These are phyloP conservation scores for Anagrus nilaparvatae DNA, from an alignment of 1,140 invertebrate genomes.

Conservation along the genomic window DNA sequence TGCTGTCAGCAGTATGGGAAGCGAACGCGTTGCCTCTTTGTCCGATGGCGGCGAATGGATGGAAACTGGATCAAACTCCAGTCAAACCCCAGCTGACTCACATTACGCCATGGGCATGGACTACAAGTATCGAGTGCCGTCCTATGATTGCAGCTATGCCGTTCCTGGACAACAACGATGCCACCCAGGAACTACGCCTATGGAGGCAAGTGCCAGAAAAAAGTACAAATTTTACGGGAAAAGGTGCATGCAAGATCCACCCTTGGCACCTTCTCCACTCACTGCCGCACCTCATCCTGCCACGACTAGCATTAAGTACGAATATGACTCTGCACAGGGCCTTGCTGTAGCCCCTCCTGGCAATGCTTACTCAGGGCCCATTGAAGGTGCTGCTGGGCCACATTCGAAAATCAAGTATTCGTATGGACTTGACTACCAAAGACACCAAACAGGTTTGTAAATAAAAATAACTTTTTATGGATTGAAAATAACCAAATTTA, in stretches of 20 bases:
- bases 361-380: slow-evolving; percentile 39
- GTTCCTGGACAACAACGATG: background rate
- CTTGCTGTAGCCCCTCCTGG: slow-evolving; percentile 42
- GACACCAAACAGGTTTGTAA: slow-evolving; percentile 43
- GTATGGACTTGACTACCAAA: slow-evolving; percentile 58
- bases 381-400: slow-evolving; percentile 42
- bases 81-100: slow-evolving; percentile 50
- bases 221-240: slow-evolving; percentile 89
- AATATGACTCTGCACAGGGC: slow-evolving; percentile 52
- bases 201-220: slow-evolving; percentile 73
- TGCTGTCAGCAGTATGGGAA: slow-evolving; percentile 84
- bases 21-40: slow-evolving; percentile 74
- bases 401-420: slow-evolving; percentile 62
- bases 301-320: slow-evolving; percentile 41
- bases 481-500: slow-evolving; percentile 2
- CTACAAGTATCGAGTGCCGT: slow-evolving; percentile 63
- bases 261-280: no score
- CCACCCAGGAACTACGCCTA: slow-evolving; percentile 18
- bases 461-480: slow-evolving; percentile 5
- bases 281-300: background rate
- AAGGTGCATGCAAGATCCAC: slow-evolving; percentile 65
- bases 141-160: slow-evolving; percentile 59
- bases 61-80: slow-evolving; percentile 74
- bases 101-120: slow-evolving; percentile 49
- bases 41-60: slow-evolving; percentile 83